A percentile compares a stretch with the other conserved stretches of the same genome.
These are phyloP conservation scores for Hemiscyllium ocellatum DNA, from an alignment of 2,113 vertebrate genomes.

Conservation along the genomic window DNA sequence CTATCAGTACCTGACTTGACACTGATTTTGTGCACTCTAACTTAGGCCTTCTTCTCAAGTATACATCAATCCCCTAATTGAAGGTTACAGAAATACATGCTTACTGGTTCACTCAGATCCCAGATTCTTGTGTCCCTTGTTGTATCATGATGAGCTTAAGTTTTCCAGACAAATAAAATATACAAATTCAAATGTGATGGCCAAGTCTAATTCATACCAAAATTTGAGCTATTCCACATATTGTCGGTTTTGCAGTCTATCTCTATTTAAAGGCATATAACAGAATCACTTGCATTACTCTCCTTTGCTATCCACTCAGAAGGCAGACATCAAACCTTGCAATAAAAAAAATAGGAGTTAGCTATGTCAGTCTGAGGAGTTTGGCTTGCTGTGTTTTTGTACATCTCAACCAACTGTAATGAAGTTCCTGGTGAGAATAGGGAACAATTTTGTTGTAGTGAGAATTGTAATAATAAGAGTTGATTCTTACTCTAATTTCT, in stretches of 20 bases:
- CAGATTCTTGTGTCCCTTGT: not conserved
- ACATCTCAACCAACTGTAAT: not conserved
- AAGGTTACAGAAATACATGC: not conserved
- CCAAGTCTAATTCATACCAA: not conserved
- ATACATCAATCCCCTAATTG: not conserved
- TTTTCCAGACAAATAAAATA: not conserved
- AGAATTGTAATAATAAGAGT: slow-evolving; percentile 2
- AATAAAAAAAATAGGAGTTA: not conserved
- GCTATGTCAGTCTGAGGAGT: not conserved
- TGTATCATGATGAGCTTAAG: not conserved
- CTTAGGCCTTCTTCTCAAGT: not conserved
- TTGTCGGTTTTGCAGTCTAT: too few relatives aligned
- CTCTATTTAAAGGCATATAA: not conserved
- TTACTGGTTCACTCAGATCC: not conserved
- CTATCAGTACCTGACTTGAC: not conserved
- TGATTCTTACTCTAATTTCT: slow-evolving; percentile 15
- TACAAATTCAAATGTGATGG: not conserved
- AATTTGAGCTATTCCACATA: not conserved
- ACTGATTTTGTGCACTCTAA: not conserved
- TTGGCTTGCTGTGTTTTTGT: not conserved
- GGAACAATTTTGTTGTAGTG: not conserved
- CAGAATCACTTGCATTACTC: not conserved
- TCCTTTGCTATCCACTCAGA: not conserved
- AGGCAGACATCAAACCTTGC: not conserved
- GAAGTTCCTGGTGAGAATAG: not conserved